Evolutionary conservation across 2,888 invertebrate species (phyloP).

Genomic region (Drosophila neutralis): DNA sequence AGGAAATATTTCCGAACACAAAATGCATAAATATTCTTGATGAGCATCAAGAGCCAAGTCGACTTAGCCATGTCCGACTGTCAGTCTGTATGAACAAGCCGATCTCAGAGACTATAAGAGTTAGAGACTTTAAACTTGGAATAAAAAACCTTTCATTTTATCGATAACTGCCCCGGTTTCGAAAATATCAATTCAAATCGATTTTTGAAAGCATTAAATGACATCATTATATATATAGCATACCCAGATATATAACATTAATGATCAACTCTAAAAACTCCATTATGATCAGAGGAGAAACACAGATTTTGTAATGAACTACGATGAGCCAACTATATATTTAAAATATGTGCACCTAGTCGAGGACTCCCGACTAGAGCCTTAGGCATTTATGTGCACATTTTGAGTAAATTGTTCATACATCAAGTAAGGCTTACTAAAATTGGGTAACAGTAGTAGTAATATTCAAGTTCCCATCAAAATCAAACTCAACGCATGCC

Average conservation of each 20-base stretch:
- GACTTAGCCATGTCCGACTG: not conserved
- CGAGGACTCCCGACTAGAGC: not conserved
- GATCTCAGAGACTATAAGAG: not conserved
- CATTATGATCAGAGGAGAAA: not conserved
- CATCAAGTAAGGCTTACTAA: not conserved
- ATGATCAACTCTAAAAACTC: not conserved
- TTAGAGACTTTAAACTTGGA: accelerated
- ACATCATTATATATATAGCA: not conserved
- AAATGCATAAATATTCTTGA: not conserved
- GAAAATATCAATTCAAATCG: not conserved
- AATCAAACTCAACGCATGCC: not conserved
- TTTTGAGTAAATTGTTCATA: not conserved
- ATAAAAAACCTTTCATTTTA: not conserved
- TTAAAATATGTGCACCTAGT: not conserved
- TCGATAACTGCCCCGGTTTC: not conserved
- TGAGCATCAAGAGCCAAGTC: not conserved
- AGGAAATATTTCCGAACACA: not conserved
- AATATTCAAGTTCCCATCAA: too few species aligned
- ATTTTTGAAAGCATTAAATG: not conserved
- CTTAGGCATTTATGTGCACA: not conserved
- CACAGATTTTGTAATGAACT: not conserved
- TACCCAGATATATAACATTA: not conserved
- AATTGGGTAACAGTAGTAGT: not conserved
- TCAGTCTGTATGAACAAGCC: not conserved
- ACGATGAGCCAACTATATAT: not conserved